Base-by-base conservation (phyloP, 2,888 invertebrate species). In the Mythimna vitellina region DNA sequence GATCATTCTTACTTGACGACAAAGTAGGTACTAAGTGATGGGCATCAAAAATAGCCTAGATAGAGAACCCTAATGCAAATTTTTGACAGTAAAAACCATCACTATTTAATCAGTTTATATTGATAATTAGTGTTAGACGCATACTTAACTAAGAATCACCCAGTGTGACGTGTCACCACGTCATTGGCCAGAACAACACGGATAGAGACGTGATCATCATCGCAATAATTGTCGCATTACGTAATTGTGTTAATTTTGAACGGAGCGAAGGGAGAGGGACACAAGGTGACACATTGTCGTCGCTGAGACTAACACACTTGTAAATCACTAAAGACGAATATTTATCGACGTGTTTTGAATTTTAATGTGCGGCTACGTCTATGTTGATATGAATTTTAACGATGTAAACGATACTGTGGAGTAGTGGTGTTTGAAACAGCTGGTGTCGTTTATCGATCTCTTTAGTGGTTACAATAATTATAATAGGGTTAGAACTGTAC, bases 241-340 rank as follows among this genome's bases (percentile, higher is more conserved):
- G 86, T 85, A 84, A 84, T 78, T 74, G 82, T 69, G 82, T 71
- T 81, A 79, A 85, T 85, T 84, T 79, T 74, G 80, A 75, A 65
- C 68, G 42, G 25, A 70, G 60, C 70, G 61, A 76, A 76, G 78
- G 73, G 78, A 81, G 73, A 76, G 78, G 73, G 78, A 81, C 73
- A 74, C 78, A 60, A 72, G 79, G 72, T 84, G 84, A 79, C 73
- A 82, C 74, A 76, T 65, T 70, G 74, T 70, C 29, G 32, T 54
- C 29, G 29, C 22, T n/a, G 22, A 46, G 60, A 66, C 61, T 51
- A 42, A 65, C 64, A 56, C 12, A 54, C 68, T 60, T 60, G 35
- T 76, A 70, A 67, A 83, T 73, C 67, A 76, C 60, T 67, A 46
- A 68, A 57, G 58, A 70, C 56, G 57, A 70, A 64, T 46, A 22